phyloP scores from a whole-genome alignment of 1,140 invertebrate genomes.

The Spodoptera frugiperda region DNA sequence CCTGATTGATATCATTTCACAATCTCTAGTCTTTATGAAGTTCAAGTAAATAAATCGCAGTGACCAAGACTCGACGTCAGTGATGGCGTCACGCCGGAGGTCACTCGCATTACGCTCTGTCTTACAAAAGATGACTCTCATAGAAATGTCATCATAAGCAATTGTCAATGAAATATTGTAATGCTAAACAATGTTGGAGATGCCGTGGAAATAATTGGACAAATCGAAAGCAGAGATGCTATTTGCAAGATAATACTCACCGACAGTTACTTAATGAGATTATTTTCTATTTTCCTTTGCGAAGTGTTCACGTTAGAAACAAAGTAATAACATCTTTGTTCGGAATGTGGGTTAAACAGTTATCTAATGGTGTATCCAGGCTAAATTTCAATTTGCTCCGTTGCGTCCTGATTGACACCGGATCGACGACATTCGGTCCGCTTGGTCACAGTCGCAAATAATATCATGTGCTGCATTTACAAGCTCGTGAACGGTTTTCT shows the following conservation, averaged over 20 bases:
- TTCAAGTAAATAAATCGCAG: slow-evolving; percentile 27
- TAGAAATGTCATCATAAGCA: slow-evolving; percentile 53
- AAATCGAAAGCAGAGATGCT: slow-evolving; percentile 5
- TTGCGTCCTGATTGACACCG: slow-evolving; percentile 64
- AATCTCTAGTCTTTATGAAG: slow-evolving; percentile 37
- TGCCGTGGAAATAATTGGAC: slow-evolving; percentile 15
- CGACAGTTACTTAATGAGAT: not conserved
- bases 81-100: slow-evolving; percentile 40
- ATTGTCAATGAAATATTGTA: slow-evolving; percentile 49
- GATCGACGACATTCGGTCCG: slow-evolving; percentile 59
- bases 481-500: slow-evolving; percentile 71
- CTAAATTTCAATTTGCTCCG: slow-evolving; percentile 71
- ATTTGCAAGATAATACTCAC: slow-evolving; percentile 10
- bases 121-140: slow-evolving; percentile 50
- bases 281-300: not conserved
- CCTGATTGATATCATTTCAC: slow-evolving; percentile 31
- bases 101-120: slow-evolving; percentile 51
- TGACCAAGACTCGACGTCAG: slow-evolving; percentile 28
- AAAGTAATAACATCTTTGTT: slow-evolving; percentile 63
- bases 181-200: slow-evolving; percentile 23
- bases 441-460: slow-evolving; percentile 71
- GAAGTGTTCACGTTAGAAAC: slow-evolving; percentile 23
- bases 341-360: slow-evolving; percentile 73
- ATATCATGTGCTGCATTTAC: slow-evolving; percentile 72
- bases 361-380: slow-evolving; percentile 68